Evolutionary conservation across 37 sponge, comb jelly and placozoan genomes (phyloP).

Genomic region (Hexactinellida sp.): DNA sequence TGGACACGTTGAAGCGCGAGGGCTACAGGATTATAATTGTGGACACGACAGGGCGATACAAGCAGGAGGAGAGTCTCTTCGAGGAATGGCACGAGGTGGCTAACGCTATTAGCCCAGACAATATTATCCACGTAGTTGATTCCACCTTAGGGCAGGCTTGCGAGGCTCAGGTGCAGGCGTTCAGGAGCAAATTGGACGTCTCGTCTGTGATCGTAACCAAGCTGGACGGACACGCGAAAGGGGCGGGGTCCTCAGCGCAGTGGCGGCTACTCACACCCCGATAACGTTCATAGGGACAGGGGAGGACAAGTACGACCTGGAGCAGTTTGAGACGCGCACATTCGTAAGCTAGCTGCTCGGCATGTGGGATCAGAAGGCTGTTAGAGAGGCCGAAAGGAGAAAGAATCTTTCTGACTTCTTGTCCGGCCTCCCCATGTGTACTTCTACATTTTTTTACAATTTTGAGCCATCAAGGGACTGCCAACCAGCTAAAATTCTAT

Average conservation of each 20-base stretch:
- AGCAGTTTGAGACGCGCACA: slow-evolving; percentile 79
- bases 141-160: slow-evolving; percentile 95
- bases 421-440: background rate
- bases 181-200: slow-evolving; percentile 86
- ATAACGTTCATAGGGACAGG: slow-evolving; percentile 96
- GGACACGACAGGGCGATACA: slow-evolving; percentile 89
- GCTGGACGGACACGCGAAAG: slow-evolving; percentile 96
- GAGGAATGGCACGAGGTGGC: slow-evolving; percentile 91
- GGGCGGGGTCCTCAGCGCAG: slow-evolving; percentile 90
- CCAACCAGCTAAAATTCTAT: background rate
- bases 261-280: slow-evolving; percentile 86
- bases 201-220: slow-evolving; percentile 90
- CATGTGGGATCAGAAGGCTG: slow-evolving; percentile 52
- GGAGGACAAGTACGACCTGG: slow-evolving; percentile 87
- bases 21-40: slow-evolving; percentile 82
- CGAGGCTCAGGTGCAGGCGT: slow-evolving; percentile 81
- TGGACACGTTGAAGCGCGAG: slow-evolving; percentile 77
- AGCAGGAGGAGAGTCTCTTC: slow-evolving; percentile 92
- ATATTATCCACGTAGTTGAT: slow-evolving; percentile 88
- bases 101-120: slow-evolving; percentile 71
- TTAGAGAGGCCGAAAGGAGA: background rate
- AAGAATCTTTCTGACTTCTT: background rate
- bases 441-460: background rate
- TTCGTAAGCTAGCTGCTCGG: slow-evolving; percentile 89
- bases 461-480: background rate